Conservation (phyloP, 2,113 vertebrate species). For the Illadopsis cleaveri region DNA sequence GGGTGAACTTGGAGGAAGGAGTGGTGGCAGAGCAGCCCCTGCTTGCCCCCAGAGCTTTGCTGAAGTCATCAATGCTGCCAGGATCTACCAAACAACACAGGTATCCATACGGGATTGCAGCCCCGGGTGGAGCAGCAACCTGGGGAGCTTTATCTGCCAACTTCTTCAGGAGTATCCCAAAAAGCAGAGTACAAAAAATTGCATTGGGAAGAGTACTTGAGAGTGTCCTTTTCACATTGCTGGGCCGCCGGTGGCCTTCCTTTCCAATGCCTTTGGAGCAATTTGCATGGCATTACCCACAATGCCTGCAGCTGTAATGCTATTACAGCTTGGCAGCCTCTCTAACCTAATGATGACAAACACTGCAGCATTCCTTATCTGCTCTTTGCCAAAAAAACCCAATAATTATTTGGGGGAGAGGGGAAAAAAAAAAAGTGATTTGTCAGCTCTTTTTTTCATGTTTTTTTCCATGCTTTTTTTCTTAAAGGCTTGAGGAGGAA, state of each 20-base stretch:
- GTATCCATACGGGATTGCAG: accelerated
- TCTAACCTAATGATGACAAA: constrained; percentile 65
- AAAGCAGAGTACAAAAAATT: background rate
- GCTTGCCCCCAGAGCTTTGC: background rate
- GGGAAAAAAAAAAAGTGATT: background rate
- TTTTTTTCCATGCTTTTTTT: too few relatives aligned
- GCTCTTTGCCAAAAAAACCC: background rate
- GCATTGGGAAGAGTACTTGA: background rate
- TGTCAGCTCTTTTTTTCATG: background rate
- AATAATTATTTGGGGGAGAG: background rate
- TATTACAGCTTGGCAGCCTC: constrained; percentile 58
- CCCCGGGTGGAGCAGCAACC: accelerated
- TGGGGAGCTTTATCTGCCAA: background rate
- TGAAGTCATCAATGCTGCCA: background rate
- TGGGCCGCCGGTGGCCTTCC: background rate
- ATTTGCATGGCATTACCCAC: constrained; percentile 68
- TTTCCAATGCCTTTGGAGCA: constrained; percentile 44
- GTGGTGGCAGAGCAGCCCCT: background rate
- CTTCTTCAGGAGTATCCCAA: background rate
- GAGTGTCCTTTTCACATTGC: constrained; percentile 54
- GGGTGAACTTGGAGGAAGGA: background rate
- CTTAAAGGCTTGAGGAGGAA: background rate
- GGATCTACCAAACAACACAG: background rate
- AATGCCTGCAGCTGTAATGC: constrained; percentile 53
- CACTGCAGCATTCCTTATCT: constrained; percentile 13